Percentiles rank a stretch among this genome's conserved stretches.
phyloP scores from a whole-genome alignment of 2,113 vertebrate genomes.

The Pelobates fuscus region DNA sequence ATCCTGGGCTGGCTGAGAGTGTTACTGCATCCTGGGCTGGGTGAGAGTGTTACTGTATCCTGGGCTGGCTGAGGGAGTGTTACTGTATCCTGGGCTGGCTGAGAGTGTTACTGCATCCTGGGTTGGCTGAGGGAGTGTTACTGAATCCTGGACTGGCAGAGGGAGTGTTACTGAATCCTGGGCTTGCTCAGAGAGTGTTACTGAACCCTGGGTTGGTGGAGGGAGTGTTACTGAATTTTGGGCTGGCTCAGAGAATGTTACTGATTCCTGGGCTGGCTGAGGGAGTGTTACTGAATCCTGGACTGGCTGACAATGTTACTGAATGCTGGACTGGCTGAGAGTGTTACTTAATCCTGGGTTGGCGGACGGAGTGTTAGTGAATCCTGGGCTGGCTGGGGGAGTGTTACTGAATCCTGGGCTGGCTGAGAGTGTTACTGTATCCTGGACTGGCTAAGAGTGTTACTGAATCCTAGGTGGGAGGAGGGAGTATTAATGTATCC shows the following conservation, averaged over 20 bases:
- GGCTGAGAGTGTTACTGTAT: slow-evolving; percentile 52
- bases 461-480: slow-evolving; percentile 65
- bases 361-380: slow-evolving; percentile 51
- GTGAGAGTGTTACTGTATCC: slow-evolving; percentile 58
- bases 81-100: neutral
- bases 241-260: slow-evolving; percentile 34
- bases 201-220: slow-evolving; percentile 67
- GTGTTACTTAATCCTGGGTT: neutral
- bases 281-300: slow-evolving; percentile 41
- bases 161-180: slow-evolving; percentile 61
- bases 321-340: slow-evolving; percentile 66
- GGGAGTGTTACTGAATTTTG: too few relatives aligned
- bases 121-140: slow-evolving; percentile 64
- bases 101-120: slow-evolving; percentile 60
- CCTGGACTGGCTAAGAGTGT: slow-evolving; percentile 67
- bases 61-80: slow-evolving; percentile 65
- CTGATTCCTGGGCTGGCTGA: slow-evolving; percentile 66
- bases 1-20: slow-evolving; percentile 65
- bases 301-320: slow-evolving; percentile 34
- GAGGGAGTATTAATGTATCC: too few relatives aligned
- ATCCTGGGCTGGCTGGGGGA: slow-evolving; percentile 65
- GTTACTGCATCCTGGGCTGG: neutral
- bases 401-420: neutral
- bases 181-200: slow-evolving; percentile 65
- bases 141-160: neutral